Evolutionary conservation across 2,797 vertebrate species (phyloP).

Genomic region (Xerus rutilus): DNA sequence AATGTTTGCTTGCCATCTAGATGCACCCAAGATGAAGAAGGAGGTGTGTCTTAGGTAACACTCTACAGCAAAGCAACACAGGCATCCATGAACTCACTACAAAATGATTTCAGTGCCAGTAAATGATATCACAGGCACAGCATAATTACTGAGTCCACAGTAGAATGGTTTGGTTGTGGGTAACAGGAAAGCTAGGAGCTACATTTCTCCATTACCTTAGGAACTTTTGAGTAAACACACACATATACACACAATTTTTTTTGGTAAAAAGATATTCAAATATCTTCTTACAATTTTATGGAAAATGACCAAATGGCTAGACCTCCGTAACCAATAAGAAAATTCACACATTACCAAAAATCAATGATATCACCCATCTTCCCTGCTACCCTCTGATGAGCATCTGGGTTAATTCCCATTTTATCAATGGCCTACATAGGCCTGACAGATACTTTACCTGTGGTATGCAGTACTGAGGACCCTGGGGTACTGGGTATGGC

Average conservation of each 20-base stretch:
- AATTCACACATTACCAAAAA: slow-evolving; percentile 18
- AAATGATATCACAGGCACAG: not conserved
- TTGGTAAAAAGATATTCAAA: not conserved
- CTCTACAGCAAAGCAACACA: not conserved
- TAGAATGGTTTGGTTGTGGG: not conserved
- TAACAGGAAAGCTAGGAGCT: not conserved
- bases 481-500: slow-evolving; percentile 97
- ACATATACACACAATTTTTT: not conserved
- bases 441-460: slow-evolving; percentile 90
- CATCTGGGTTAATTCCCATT: not conserved
- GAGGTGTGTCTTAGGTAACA: not conserved
- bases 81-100: not conserved
- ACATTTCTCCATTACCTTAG: slow-evolving; percentile 23
- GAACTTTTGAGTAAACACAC: not conserved
- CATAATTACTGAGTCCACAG: not conserved
- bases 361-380: not conserved
- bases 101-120: slow-evolving; percentile 4
- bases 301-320: slow-evolving; percentile 34
- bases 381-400: not conserved
- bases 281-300: not conserved
- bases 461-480: slow-evolving; percentile 98
- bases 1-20: not conserved
- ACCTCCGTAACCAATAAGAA: not conserved
- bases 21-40: not conserved
- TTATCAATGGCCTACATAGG: rapidly evolving